Conservation (phyloP, 2,113 vertebrate species). For the Alosa alosa region DNA sequence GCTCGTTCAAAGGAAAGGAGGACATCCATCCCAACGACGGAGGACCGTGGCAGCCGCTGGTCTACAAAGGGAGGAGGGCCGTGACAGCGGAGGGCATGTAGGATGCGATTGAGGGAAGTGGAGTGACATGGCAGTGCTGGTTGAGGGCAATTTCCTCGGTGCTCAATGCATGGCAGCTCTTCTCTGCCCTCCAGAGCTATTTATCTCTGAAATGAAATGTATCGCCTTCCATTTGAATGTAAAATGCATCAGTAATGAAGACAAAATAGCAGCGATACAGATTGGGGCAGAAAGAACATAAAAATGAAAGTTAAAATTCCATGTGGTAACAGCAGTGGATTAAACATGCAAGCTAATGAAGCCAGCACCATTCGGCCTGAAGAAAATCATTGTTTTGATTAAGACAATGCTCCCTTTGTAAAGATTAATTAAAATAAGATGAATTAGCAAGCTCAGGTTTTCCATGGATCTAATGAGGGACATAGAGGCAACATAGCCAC, state of each 20-base stretch:
- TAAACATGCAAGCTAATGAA: conserved; percentile 3
- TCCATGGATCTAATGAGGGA: neutral
- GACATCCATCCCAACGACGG: neutral
- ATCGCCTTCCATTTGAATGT: neutral
- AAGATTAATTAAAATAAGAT: conserved; percentile 6
- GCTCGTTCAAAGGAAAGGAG: neutral
- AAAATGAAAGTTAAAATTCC: neutral
- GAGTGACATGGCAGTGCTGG: neutral
- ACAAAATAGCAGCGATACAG: neutral
- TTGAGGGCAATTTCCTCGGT: neutral
- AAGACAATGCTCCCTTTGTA: conserved; percentile 5
- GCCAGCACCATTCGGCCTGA: neutral
- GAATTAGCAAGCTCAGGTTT: conserved; percentile 4
- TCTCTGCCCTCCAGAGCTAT: neutral
- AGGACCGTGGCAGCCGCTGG: neutral
- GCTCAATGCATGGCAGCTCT: neutral
- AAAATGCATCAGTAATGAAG: neutral
- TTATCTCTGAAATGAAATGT: neutral
- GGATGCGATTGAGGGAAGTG: neutral
- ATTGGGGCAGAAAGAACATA: neutral
- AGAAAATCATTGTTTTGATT: neutral
- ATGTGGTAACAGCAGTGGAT: neutral
- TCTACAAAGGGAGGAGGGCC: neutral
- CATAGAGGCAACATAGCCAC: neutral
- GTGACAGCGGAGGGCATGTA: neutral